phyloP scores from a whole-genome alignment of 1,140 invertebrate species.

The Apis laboriosa region DNA sequence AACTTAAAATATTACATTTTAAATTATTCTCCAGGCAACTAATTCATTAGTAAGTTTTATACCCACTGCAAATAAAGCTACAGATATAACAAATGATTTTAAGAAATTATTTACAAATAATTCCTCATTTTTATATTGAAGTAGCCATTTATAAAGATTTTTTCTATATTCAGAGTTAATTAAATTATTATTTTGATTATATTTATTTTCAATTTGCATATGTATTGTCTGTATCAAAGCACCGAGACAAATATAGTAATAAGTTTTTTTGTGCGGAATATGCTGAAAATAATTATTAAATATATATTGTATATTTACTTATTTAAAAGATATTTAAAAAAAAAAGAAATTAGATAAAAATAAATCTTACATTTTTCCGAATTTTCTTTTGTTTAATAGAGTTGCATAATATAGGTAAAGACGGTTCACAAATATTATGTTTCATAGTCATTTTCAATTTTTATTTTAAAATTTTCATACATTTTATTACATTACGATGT shows the following conservation, averaged over 20 bases:
- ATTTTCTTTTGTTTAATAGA: not conserved
- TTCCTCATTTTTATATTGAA: not conserved
- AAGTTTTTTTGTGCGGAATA: not conserved
- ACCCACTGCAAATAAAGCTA: slow-evolving; percentile 27
- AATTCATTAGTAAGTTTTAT: slow-evolving; percentile 22
- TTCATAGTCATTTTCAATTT: slow-evolving; percentile 19
- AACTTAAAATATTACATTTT: not conserved
- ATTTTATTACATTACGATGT: not conserved
- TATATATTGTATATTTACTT: not conserved
- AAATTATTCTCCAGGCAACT: slow-evolving; percentile 5
- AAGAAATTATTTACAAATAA: slow-evolving; percentile 4
- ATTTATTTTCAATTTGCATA: slow-evolving; percentile 21
- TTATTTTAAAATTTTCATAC: not conserved
- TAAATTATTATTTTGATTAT: not conserved
- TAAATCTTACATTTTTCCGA: slow-evolving; percentile 3
- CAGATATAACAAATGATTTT: slow-evolving; percentile 4
- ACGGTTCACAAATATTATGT: not conserved
- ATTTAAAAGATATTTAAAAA: not conserved
- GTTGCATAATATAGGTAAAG: not conserved
- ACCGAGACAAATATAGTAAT: slow-evolving; percentile 19
- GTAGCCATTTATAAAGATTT: not conserved
- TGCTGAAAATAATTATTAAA: slow-evolving; percentile 13
- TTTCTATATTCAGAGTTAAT: not conserved
- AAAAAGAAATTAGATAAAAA: not conserved
- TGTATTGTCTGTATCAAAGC: not conserved